Evolutionary conservation across 2,113 vertebrate species (phyloP), one percentile per base, ranked within the genome.

Genomic region (Lepidothrix coronata): DNA sequence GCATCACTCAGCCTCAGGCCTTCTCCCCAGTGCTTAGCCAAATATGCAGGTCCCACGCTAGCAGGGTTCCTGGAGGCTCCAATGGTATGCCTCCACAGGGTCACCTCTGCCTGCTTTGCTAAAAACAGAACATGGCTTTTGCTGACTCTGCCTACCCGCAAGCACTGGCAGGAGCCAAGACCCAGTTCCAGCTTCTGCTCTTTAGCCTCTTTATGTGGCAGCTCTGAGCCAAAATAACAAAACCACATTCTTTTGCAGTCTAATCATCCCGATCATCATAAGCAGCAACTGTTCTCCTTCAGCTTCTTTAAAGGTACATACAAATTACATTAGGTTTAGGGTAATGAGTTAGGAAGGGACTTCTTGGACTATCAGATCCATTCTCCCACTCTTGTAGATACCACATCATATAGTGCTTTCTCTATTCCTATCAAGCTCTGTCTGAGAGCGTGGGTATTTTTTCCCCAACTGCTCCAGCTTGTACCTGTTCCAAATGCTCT

Each of bases 221-320:
- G 58, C 90, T 89, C 66, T 73, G 44, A 90, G 75, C 35, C 82
- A 80, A 93, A 94, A 94, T 62, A 95, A 31, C 41, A 83, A 94
- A 90, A 62, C 82, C 94, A 51, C 85, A 77, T 93, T 94, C 54
- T 82, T 90, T 73, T 90, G 85, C 88, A 90, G 55, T 90, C 72
- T 88, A 35, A 59, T 90, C 91, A 58, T 83, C 75, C 43, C 49
- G 67, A 73, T 90, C 78, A 59, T 83, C 59, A 22, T 71, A 93
- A 90, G 83, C 91, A 92, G 71, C 54, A 73, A 86, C 82, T 73
- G 31, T 73, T 90, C 59, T 76, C 83, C 58, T 90, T 92, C 75
- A 77, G 91, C 75, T 91, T 72, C 66, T 93, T 18, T 21, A 76
- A 80, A 93, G 23, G 16, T 37, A 49, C 59, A 59, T 59, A 63